Percentiles rank a stretch among this genome's conserved stretches.
phyloP scores from a whole-genome alignment of 2,113 vertebrate genomes.

The cattle (Bos taurus) region DNA sequence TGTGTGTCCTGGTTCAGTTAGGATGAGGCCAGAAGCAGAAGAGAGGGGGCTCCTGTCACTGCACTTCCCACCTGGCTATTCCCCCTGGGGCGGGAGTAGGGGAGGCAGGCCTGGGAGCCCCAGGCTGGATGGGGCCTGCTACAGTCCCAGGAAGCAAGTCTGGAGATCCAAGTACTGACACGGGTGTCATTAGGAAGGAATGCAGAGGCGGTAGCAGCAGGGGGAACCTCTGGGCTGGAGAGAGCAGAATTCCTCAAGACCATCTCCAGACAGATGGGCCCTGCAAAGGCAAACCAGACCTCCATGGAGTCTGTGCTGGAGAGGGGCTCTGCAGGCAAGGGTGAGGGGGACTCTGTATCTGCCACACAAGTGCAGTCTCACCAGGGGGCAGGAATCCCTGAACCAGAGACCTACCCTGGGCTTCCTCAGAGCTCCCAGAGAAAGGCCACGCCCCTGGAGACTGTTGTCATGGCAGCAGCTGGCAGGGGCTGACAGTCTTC shows the following conservation, averaged over 20 bases:
- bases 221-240: background rate
- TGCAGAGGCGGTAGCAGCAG: background rate
- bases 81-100: background rate
- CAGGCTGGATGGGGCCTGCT: background rate
- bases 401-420: background rate
- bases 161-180: background rate
- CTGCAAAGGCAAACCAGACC: background rate
- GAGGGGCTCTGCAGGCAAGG: background rate
- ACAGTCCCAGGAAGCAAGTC: background rate
- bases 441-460: background rate
- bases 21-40: background rate
- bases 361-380: background rate
- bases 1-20: background rate
- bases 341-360: background rate
- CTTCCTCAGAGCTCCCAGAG: background rate
- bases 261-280: background rate
- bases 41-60: background rate
- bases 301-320: background rate
- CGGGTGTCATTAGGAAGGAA: background rate
- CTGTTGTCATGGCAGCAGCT: constrained; percentile 17
- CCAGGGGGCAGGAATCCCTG: background rate
- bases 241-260: background rate
- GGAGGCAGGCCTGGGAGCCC: background rate
- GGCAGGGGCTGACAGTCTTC: background rate
- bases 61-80: background rate